These are phyloP conservation scores for Vulpes lagopus DNA, from an alignment of 2,113 vertebrate species.

Conservation along the genomic window DNA sequence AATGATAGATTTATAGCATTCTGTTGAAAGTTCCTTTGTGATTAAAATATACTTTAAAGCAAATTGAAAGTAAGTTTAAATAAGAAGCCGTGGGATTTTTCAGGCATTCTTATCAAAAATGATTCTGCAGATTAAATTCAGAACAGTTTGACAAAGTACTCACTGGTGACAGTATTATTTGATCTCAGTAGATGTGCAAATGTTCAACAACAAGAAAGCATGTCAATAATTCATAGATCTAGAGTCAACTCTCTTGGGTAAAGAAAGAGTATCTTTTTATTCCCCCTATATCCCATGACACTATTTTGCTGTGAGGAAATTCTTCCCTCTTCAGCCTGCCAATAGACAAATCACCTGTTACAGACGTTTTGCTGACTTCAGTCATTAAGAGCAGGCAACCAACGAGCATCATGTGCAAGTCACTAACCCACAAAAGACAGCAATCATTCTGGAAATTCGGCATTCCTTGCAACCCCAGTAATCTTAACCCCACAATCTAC, in stretches of 20 bases:
- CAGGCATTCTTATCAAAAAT: conserved; percentile 8
- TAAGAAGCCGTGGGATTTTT: conserved; percentile 46
- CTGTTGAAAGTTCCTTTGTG: conserved; percentile 19
- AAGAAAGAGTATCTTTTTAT: conserved; percentile 16
- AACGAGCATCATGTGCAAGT: not conserved
- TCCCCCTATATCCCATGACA: not conserved
- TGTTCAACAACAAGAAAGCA: conserved; percentile 53
- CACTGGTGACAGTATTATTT: conserved; percentile 45
- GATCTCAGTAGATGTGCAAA: conserved; percentile 53
- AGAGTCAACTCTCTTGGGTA: not conserved
- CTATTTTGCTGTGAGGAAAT: not conserved
- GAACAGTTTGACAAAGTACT: conserved; percentile 23
- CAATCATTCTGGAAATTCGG: not conserved
- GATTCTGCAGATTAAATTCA: conserved; percentile 61
- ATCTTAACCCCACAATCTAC: not conserved
- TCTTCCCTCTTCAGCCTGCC: not conserved
- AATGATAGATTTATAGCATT: not conserved
- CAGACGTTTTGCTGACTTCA: conserved; percentile 3
- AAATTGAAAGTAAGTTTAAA: conserved; percentile 66
- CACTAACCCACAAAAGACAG: conserved; percentile 31
- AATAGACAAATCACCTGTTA: conserved; percentile 24
- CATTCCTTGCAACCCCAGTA: not conserved
- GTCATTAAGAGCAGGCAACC: not conserved
- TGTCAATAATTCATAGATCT: conserved; percentile 66
- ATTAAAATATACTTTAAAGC: conserved; percentile 35